phyloP scores from a whole-genome alignment of 2,888 invertebrate species.

The Eugnorisma glareosa region DNA sequence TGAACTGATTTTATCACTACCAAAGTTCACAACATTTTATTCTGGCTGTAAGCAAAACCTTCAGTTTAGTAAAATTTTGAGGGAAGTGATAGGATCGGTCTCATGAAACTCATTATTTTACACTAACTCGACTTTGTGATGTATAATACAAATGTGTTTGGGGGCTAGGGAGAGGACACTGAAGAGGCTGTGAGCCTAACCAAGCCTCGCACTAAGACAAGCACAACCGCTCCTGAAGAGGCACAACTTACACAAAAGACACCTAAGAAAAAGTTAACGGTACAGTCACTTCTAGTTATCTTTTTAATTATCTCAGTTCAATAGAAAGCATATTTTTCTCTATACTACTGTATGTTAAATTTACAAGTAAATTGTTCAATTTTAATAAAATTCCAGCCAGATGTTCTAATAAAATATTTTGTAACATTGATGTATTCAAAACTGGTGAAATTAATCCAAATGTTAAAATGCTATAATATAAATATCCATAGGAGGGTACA shows the following conservation, averaged over 20 bases:
- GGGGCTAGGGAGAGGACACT: conserved; percentile 87
- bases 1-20: conserved; percentile 46
- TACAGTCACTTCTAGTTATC: conserved; percentile 72
- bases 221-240: conserved; percentile 88
- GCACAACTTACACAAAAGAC: conserved; percentile 89
- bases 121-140: conserved; percentile 64
- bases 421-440: background rate
- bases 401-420: background rate
- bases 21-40: background rate
- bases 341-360: background rate
- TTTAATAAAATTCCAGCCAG: background rate
- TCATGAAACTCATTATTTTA: conserved; percentile 39
- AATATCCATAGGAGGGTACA: conserved; percentile 83
- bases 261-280: conserved; percentile 89
- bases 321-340: background rate
- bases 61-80: background rate
- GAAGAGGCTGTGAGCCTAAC: conserved; percentile 88
- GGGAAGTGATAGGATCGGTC: conserved; percentile 37
- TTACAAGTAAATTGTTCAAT: background rate
- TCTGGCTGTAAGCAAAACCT: background rate
- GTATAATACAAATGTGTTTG: conserved; percentile 72
- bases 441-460: conserved; percentile 5
- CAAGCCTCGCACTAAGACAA: conserved; percentile 88
- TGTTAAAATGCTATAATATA: conserved; percentile 56
- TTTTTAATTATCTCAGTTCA: conserved; percentile 83